These are phyloP conservation scores for Tenebrio molitor DNA, from an alignment of 1,140 invertebrate genomes.

Conservation along the genomic window DNA sequence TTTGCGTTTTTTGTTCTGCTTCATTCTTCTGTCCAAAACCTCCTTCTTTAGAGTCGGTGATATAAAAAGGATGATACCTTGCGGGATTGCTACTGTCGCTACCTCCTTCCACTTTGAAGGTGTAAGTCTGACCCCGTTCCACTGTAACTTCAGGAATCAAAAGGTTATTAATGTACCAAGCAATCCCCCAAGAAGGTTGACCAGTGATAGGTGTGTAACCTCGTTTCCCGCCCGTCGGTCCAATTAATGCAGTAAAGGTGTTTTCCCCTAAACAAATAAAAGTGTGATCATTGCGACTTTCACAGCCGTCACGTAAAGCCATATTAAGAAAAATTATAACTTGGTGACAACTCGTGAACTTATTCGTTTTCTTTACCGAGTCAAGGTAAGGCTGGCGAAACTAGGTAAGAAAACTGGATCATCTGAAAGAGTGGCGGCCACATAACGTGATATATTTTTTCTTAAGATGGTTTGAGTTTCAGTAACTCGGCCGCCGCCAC, in stretches of 20 bases:
- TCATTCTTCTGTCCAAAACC: constrained; percentile 84
- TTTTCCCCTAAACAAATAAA: constrained; percentile 64
- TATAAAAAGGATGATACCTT: constrained; percentile 94
- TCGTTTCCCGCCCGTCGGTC: constrained; percentile 84
- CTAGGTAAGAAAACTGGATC: too few relatives aligned
- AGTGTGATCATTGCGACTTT: too few relatives aligned
- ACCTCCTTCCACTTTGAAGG: constrained; percentile 88
- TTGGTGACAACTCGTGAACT: too few relatives aligned
- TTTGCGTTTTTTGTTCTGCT: constrained; percentile 76
- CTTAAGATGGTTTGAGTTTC: too few relatives aligned
- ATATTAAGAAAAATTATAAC: too few relatives aligned
- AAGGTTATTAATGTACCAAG: constrained; percentile 94
- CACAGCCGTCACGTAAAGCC: too few relatives aligned
- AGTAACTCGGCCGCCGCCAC: too few relatives aligned
- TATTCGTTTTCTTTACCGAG: too few relatives aligned
- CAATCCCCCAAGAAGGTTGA: constrained; percentile 88
- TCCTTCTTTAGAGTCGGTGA: constrained; percentile 87
- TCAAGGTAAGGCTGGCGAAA: too few relatives aligned
- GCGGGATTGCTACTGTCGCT: constrained; percentile 77
- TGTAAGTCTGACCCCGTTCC: constrained; percentile 90
- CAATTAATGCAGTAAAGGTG: constrained; percentile 83
- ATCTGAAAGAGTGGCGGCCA: too few relatives aligned
- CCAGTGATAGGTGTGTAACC: constrained; percentile 87
- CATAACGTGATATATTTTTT: too few relatives aligned
- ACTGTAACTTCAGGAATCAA: constrained; percentile 93